Percentiles rank a stretch among this genome's conserved stretches.
These are phyloP conservation scores for Ruditapes philippinarum DNA, from an alignment of 1,140 invertebrate genomes.

Conservation along the genomic window DNA sequence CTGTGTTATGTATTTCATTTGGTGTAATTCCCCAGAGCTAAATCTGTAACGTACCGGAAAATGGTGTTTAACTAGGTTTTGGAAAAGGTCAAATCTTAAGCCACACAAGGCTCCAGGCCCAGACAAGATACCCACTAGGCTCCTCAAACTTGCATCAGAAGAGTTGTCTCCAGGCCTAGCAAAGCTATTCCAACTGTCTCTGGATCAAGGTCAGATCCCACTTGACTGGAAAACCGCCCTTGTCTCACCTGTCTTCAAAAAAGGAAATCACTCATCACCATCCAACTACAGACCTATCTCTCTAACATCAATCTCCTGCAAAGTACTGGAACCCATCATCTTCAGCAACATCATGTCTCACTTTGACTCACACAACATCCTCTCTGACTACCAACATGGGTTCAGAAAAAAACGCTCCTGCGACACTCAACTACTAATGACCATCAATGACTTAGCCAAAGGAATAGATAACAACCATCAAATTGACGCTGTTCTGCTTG, in stretches of 20 bases:
- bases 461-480: neutral
- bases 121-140: neutral
- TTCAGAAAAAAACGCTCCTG: constrained; percentile 46
- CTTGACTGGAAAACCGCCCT: neutral
- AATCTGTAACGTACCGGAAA: no score
- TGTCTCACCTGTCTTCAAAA: constrained; percentile 22
- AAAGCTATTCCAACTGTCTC: no score
- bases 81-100: no score
- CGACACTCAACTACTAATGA: neutral
- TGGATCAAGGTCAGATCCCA: constrained; percentile 8
- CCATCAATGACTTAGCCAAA: neutral
- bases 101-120: no score
- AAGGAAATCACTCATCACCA: neutral
- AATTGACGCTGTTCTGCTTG: constrained; percentile 25
- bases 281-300: constrained; percentile 49
- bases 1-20: no score
- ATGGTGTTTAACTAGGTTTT: no score
- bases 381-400: constrained; percentile 56
- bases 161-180: no score
- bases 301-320: constrained; percentile 2
- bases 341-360: no score
- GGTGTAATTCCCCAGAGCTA: no score
- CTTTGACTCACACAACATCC: constrained; percentile 11
- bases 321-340: constrained; percentile 1
- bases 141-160: neutral